A percentile compares a stretch with the other conserved stretches of the same genome.
These are phyloP conservation scores for Oryctes rhinoceros DNA, from an alignment of 1,140 invertebrate genomes.

Conservation along the genomic window DNA sequence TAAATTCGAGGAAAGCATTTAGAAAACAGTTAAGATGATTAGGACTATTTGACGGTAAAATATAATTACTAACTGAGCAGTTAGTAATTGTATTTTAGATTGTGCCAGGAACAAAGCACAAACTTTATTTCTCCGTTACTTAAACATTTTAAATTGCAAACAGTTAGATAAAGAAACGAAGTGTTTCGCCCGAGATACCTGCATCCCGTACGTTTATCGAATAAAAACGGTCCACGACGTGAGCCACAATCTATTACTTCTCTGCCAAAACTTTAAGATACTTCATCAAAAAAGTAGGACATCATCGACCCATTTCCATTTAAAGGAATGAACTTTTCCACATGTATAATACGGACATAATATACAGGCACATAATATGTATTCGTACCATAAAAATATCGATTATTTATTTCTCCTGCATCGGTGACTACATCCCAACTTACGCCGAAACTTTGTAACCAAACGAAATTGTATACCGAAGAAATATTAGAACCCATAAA, in stretches of 20 bases:
- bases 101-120: too few relatives aligned
- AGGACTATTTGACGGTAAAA: too few relatives aligned
- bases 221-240: not conserved
- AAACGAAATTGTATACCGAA: not conserved
- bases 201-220: not conserved
- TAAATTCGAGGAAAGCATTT: too few relatives aligned
- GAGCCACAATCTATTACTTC: not conserved
- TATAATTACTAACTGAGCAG: too few relatives aligned
- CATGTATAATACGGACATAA: not conserved
- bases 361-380: not conserved
- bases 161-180: too few relatives aligned
- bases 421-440: not conserved
- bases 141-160: too few relatives aligned
- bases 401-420: constrained; percentile 10
- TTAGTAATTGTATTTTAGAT: too few relatives aligned
- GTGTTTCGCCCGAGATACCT: too few relatives aligned
- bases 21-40: too few relatives aligned
- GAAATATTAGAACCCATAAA: not conserved
- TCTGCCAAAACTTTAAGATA: not conserved
- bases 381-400: not conserved
- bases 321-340: not conserved
- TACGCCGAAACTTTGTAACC: not conserved
- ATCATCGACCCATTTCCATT: not conserved
- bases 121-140: too few relatives aligned
- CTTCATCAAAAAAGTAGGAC: not conserved